Evolutionary conservation across 2,888 invertebrate genomes (phyloP), one percentile per base, ranked within the genome.

Genomic region (Drosophila limbata): DNA sequence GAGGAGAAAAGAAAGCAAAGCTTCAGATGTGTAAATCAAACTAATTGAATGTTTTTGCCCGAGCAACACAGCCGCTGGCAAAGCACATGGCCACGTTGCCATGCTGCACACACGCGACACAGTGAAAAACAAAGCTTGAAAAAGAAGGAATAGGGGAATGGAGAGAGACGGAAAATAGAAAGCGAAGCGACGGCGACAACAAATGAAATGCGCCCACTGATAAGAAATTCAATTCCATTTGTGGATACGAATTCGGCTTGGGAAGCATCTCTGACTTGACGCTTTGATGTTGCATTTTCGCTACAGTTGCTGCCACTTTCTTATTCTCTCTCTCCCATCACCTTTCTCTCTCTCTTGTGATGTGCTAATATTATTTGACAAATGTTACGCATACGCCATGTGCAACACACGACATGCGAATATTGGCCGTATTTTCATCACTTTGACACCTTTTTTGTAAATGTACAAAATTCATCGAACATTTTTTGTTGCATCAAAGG

Each of bases 41-140:
- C 88, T 84, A 84, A 84, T 84, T 88, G 88, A 88, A 84, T 84
- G 88, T 84, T 88, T 88, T 84, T 88, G 66, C 75, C 65, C 64
- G 69, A 70, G 75, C 77, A 53, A 61, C 78, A 73, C 70, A 70
- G 83, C 80, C 74, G 62, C 66, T 77, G 81, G 67, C 84, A 75
- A 67, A 59, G 45, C 74, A 69, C 67, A 80, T 68, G 62, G 60
- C 69, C 64, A 53, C 60, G 62, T 50, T 63, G 50, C 60, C 61
- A 66, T 48, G 50, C 47, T 61, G 62, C 53, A 67, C 51, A 52
- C 59, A 61, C 47, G 63, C 44, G 62, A 55, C 52, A 63, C 56
- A 39, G 39, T 44, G 51, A 56, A 48, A 61, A 69, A 63, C 44
- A 57, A 64, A 51, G 33, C 40, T 40, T 28, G 15, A 15, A n/a